Evolutionary conservation across 1,140 invertebrate genomes (phyloP), one percentile per base, ranked within the genome.

Genomic region (Zaprionus camerounensis): DNA sequence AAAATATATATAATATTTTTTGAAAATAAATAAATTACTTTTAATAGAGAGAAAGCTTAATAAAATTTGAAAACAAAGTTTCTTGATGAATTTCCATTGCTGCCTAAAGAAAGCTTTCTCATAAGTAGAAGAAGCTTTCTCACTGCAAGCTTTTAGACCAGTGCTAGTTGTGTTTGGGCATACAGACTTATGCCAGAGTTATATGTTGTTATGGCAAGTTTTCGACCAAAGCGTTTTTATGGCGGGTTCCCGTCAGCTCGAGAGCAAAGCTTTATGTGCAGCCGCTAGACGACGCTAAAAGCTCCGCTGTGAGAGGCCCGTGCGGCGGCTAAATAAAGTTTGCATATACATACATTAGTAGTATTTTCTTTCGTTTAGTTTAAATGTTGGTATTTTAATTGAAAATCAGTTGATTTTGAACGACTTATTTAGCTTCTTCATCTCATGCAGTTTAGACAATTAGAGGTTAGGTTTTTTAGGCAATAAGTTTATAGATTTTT

Each of bases 281-380:
- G 62, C 34, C 78, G 75, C 78, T 80, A 80, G 75, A 69, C 70
- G 78, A 57, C 78, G 78, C 78, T 80, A 80, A 80, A 80, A 80
- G 75, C 78, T 78, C 49, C 67, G 66, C 72, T 66, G 38, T 61
- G 3, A 20, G 36, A 20, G 44, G n/a, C 20, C 59, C 6, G 55
- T 59, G 46, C 64, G 76, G 24, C 64, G 76, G 70, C 70, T 66
- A 76, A 76, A 62, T 71, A 76, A 62, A 65, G 28, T 68, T 56
- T 53, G 24, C 11, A 31, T n/a, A 61, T 62, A 38, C 26, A 61
- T 62, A 38, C 26, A 59, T 34, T 38, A 36, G 17, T 56, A 44
- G 28, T 41, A 38, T 69, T 51, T 59, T 61, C 24, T 69, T 26
- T 26, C 28, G 20, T 38, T 58, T 20, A 34, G 38, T 65, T 67